Evolutionary conservation across 1,140 invertebrate genomes (phyloP), one percentile per base, ranked within the genome.

Genomic region (Chironomus tepperi): DNA sequence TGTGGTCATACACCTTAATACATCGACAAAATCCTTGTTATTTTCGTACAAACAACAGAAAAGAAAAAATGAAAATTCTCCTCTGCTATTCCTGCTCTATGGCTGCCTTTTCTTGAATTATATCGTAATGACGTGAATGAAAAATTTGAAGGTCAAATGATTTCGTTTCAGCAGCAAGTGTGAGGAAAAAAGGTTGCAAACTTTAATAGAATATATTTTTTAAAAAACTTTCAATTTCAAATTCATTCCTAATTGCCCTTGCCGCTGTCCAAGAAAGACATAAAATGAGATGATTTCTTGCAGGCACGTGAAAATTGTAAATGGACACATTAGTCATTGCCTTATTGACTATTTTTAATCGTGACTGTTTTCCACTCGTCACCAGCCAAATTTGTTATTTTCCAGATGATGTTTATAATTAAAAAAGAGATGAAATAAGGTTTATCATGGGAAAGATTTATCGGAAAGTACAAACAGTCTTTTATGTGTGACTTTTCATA

Each of bases 141-240:
- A 57, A 57, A 57, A 57, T 57, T 57, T 57, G 47, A 57, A 57
- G 47, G 47, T 57, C 12, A 57, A 57, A 57, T 57, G 12, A 57
- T 57, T 57, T 15, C 5, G 47, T n/a, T 15, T 57, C 47, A 12
- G 12, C n/a, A n/a, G 47, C 24, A 34, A 34, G 24, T 34, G 24
- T 34, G 47, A 57, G 47, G n/a, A 57, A 12, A 57, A 57, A 57
- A 57, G 12, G 12, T 57, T 57, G 47, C 47, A 57, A 15, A 57
- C n/a, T 57, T 47, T 57, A n/a, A 12, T 57, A 12, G 47, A 5
- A 34, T 2, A 34, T n/a, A 57, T 57, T 57, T 57, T 57, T n/a
- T n/a, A n/a, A n/a, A n/a, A 34, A 34, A 57, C 47, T 57, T 57
- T 57, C 47, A 57, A 57, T 57, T 57, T 57, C 47, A 57, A 57